These are phyloP conservation scores for Netelia fuscicornis DNA, from an alignment of 2,888 invertebrate species.

Conservation along the genomic window DNA sequence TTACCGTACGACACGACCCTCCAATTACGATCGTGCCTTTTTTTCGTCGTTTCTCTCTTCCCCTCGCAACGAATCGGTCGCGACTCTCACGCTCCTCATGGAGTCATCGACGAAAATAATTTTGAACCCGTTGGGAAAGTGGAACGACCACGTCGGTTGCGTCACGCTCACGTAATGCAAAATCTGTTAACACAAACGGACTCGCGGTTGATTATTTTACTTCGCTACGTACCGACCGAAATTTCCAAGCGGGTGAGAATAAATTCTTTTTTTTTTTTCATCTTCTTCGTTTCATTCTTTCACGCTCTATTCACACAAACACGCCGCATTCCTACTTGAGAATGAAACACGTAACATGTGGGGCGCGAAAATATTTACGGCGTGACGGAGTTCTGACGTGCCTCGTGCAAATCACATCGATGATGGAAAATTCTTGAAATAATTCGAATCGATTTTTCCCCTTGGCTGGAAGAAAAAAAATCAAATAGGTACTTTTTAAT, in stretches of 20 bases:
- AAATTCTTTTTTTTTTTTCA: background rate
- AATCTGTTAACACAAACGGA: constrained; percentile 18
- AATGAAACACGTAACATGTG: constrained; percentile 1
- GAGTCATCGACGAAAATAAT: constrained; percentile 64
- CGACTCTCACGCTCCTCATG: background rate
- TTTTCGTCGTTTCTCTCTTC: background rate
- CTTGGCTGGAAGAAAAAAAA: too few species aligned
- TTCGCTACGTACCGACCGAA: constrained; percentile 22
- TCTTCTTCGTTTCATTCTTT: background rate
- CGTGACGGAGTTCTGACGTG: background rate
- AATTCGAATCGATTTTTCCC: too few species aligned
- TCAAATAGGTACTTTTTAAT: too few species aligned
- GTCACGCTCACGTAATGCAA: constrained; percentile 58
- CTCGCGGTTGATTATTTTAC: constrained; percentile 42
- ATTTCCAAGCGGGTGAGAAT: constrained; percentile 15
- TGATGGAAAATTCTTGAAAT: too few species aligned
- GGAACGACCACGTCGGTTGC: constrained; percentile 55
- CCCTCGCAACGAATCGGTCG: background rate
- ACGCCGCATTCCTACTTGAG: background rate
- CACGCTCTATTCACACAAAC: background rate
- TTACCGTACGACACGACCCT: too few species aligned
- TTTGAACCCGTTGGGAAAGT: constrained; percentile 58
- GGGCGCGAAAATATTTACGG: constrained; percentile 14
- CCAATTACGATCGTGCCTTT: too few species aligned
- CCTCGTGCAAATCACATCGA: too few species aligned